Evolutionary conservation across 2,113 vertebrate species (phyloP), one percentile per base, ranked within the genome.

Genomic region (Piaya cayana): DNA sequence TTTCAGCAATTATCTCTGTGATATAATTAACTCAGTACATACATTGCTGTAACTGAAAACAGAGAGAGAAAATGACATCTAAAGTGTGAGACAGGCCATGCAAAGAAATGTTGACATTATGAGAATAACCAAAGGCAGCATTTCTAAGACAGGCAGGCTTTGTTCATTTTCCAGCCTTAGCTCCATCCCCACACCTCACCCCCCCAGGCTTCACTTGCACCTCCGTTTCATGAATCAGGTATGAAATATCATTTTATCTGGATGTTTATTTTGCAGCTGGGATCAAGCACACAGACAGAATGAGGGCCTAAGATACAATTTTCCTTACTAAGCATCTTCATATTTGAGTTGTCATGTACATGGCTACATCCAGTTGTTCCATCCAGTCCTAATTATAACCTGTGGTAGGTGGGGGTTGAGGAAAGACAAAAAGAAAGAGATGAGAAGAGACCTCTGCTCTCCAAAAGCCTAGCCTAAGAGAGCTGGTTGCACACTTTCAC

Each of bases 371-470:
- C n/a, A 50, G 62, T 23, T 5, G 0, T 65, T 29, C n/a, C 6
- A 2, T 15, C 29, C 19, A 23, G 29, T 88, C 68, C 30, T 19
- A 58, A 71, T 56, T 56, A 67, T 3, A 58, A 42, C 15, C 9
- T 62, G 30, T 1, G 7, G 32, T 34, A 90, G 13, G 7, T 43
- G 26, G 8, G 14, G 12, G 7, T 29, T 1, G 0, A 9, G 9
- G 17, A 12, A 17, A 37, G n/a, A 72, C 19, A 52, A 36, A 62
- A 63, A 30, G n/a, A 76, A 50, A 42, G 32, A 50, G 42, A 25
- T 62, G 14, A 60, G 37, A 58, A 52, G n/a, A 65, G 32, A 86
- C n/a, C n/a, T 37, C 43, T 26, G 36, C 37, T 39, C 63, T 56
- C 62, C 27, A 42, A 76, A 76, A 87, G 50, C 29, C 52, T 81